These are phyloP conservation scores for Odontesthes bonariensis DNA, from an alignment of 2,113 vertebrate species.

Conservation along the genomic window DNA sequence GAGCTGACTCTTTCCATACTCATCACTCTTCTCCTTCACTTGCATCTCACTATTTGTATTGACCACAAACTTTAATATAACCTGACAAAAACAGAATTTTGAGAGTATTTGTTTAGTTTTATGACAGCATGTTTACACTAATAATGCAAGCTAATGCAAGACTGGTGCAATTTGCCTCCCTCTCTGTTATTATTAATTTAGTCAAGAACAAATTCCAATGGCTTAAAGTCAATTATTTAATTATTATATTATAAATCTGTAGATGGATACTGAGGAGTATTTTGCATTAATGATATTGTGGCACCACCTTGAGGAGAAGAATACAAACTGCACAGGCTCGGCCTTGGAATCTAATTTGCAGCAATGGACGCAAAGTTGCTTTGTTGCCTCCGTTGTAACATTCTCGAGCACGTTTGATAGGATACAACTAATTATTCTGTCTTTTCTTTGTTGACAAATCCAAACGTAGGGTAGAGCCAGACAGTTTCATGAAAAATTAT, in stretches of 20 bases:
- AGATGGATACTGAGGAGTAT: neutral
- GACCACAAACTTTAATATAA: neutral
- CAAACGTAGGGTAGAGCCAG: neutral
- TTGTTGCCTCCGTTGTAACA: conserved; percentile 36
- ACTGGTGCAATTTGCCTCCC: conserved; percentile 46
- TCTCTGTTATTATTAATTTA: conserved; percentile 42
- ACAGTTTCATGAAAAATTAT: too few species aligned
- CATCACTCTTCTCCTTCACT: conserved; percentile 4
- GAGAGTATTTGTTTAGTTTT: conserved; percentile 10
- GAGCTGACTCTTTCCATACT: conserved; percentile 9
- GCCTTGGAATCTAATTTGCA: neutral
- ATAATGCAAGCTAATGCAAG: neutral
- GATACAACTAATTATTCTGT: neutral
- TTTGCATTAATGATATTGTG: conserved; percentile 19
- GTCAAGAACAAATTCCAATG: neutral
- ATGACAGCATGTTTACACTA: conserved; percentile 31
- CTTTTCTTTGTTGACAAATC: neutral
- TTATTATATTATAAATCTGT: neutral
- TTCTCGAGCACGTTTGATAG: conserved; percentile 1
- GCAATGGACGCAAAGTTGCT: conserved; percentile 57
- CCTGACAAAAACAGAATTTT: neutral
- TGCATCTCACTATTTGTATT: conserved; percentile 7
- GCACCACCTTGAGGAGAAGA: conserved; percentile 63
- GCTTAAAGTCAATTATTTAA: neutral
- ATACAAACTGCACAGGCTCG: neutral